Percentiles rank a stretch among this genome's conserved stretches.
Evolutionary conservation across 2,888 invertebrate species (phyloP).

Genomic region (Drosophila niveifrons): DNA sequence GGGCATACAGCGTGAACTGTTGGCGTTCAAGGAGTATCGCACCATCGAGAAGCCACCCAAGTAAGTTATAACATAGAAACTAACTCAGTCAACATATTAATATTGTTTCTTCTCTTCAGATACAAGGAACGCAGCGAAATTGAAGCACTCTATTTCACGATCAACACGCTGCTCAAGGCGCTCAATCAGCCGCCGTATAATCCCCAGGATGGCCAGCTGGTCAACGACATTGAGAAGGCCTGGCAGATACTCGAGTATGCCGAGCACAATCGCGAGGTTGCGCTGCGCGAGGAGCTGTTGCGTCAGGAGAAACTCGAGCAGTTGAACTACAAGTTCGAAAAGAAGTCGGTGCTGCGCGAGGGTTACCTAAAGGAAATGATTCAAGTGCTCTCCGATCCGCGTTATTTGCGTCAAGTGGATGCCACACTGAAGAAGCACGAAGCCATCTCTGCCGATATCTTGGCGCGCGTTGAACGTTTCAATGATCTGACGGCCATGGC

Average conservation of each 20-base stretch:
- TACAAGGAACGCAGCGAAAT: constrained; percentile 99
- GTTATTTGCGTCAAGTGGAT: constrained; percentile 96
- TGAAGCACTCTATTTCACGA: constrained; percentile 97
- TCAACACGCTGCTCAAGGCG: constrained; percentile 98
- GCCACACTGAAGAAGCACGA: constrained; percentile 99
- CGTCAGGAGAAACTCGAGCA: constrained; percentile 97
- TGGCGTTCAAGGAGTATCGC: constrained; percentile 97
- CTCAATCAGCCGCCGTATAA: constrained; percentile 94
- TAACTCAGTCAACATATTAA: background rate
- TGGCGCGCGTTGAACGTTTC: constrained; percentile 96
- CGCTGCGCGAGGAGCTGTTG: constrained; percentile 94
- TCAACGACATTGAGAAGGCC: constrained; percentile 97
- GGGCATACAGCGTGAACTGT: constrained; percentile 95
- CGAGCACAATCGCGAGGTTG: constrained; percentile 97
- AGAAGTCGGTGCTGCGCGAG: constrained; percentile 97
- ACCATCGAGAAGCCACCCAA: constrained; percentile 99
- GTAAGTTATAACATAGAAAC: constrained; percentile 86
- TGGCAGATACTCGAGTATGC: constrained; percentile 97
- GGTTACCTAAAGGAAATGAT: constrained; percentile 99
- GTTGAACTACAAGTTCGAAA: constrained; percentile 97
- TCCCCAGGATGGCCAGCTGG: constrained; percentile 95
- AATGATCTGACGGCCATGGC: constrained; percentile 97
- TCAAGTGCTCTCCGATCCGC: constrained; percentile 95
- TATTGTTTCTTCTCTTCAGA: constrained; percentile 85
- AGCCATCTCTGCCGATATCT: constrained; percentile 98